These are phyloP conservation scores for Tuberolachnus salignus DNA, from an alignment of 2,888 invertebrate species.

Conservation along the genomic window DNA sequence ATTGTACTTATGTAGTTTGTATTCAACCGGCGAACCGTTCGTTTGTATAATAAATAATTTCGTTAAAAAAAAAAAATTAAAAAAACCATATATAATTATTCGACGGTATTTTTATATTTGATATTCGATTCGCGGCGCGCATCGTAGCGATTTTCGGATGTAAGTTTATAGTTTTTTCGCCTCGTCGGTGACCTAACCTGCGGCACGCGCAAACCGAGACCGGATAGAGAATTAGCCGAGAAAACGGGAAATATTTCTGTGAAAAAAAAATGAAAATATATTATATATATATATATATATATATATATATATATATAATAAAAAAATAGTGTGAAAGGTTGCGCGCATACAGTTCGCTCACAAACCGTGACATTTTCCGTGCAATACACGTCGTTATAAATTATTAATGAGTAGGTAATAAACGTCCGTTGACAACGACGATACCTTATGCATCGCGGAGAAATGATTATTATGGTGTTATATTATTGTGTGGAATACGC, in stretches of 20 bases:
- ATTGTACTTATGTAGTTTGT: neutral
- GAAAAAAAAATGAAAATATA: no score
- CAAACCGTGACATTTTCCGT: constrained; percentile 42
- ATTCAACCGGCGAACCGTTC: constrained; percentile 5
- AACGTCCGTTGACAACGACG: neutral
- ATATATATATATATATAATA: no score
- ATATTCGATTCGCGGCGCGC: constrained; percentile 12
- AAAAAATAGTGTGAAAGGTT: constrained; percentile 15
- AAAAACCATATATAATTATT: neutral
- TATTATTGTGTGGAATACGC: neutral
- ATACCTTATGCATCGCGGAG: neutral
- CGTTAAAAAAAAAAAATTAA: neutral
- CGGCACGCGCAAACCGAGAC: neutral
- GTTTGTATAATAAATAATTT: neutral
- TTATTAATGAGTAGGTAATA: constrained; percentile 47
- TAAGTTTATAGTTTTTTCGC: neutral
- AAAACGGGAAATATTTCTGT: neutral
- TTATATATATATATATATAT: no score
- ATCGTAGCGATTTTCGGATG: neutral
- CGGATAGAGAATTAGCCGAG: no score
- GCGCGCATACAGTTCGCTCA: neutral
- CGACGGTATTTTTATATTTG: no score
- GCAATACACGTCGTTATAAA: constrained; percentile 31
- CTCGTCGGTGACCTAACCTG: no score
- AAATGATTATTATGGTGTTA: neutral